phyloP scores from a whole-genome alignment of 2,797 vertebrate species.

The Arctocebus calabarensis region DNA sequence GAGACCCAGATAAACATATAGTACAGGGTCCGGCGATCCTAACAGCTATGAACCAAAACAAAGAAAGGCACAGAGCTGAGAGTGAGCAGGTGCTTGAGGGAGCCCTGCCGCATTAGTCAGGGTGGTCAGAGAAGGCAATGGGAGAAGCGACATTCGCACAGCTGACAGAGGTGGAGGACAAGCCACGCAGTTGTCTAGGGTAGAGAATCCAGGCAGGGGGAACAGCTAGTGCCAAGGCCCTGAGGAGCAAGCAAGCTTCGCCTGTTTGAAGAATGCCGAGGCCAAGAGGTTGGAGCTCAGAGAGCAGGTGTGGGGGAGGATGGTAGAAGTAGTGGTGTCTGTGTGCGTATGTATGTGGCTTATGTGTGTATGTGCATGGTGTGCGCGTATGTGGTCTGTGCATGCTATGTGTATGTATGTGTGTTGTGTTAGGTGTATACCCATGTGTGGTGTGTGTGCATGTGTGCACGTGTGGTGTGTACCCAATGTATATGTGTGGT shows the following conservation, averaged over 20 bases:
- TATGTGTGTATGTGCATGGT: background rate
- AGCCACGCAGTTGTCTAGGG: rapidly evolving
- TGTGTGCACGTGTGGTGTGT: background rate
- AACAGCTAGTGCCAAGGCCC: background rate
- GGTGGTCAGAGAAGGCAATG: background rate
- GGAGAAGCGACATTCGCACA: background rate
- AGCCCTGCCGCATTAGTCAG: background rate
- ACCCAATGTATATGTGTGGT: background rate
- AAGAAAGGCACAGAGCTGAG: no score
- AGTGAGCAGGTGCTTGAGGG: rapidly evolving
- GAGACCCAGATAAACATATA: background rate
- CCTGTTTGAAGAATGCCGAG: background rate
- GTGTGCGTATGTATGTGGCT: background rate
- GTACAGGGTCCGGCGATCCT: rapidly evolving
- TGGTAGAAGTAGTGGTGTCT: background rate
- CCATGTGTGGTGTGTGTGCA: background rate
- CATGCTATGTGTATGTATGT: background rate
- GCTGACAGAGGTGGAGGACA: background rate
- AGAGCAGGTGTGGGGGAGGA: no score
- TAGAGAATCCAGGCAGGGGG: background rate
- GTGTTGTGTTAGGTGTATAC: background rate
- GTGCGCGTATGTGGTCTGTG: background rate
- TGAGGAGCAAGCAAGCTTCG: background rate
- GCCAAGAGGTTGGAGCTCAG: background rate
- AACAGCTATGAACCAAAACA: background rate